Evolutionary conservation across 1,140 invertebrate genomes (phyloP).

Genomic region (Calephelis nemesis): DNA sequence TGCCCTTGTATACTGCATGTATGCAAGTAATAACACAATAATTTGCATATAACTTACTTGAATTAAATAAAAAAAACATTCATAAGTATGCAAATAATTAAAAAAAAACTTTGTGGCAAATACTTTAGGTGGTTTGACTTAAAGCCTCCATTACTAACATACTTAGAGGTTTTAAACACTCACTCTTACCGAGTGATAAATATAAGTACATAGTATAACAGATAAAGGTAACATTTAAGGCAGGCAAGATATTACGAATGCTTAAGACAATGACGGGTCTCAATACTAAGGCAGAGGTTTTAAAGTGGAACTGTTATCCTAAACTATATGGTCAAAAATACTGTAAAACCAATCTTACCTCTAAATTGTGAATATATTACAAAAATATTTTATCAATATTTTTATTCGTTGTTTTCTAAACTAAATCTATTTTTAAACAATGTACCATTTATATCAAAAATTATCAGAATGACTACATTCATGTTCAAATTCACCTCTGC

Average conservation of each 20-base stretch:
- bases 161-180: conserved; percentile 5
- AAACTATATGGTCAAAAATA: conserved; percentile 53
- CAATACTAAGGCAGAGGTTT: conserved; percentile 53
- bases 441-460: conserved; percentile 30
- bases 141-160: conserved; percentile 40
- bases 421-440: conserved; percentile 37
- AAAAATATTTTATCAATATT: conserved; percentile 46
- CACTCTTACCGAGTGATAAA: conserved; percentile 3
- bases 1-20: conserved; percentile 55
- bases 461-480: conserved; percentile 23
- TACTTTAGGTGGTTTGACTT: conserved; percentile 49
- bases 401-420: conserved; percentile 40
- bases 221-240: conserved; percentile 51
- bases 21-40: conserved; percentile 30
- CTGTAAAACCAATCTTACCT: conserved; percentile 55
- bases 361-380: conserved; percentile 61
- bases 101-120: conserved; percentile 22
- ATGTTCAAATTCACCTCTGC: conserved; percentile 30
- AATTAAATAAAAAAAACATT: conserved; percentile 20
- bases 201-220: conserved; percentile 11
- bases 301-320: conserved; percentile 45
- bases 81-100: conserved; percentile 21
- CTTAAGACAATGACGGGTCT: conserved; percentile 33
- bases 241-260: conserved; percentile 53
- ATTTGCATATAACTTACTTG: not conserved